phyloP scores from a whole-genome alignment of 2,888 invertebrate species.

The Cephus pulcher region DNA sequence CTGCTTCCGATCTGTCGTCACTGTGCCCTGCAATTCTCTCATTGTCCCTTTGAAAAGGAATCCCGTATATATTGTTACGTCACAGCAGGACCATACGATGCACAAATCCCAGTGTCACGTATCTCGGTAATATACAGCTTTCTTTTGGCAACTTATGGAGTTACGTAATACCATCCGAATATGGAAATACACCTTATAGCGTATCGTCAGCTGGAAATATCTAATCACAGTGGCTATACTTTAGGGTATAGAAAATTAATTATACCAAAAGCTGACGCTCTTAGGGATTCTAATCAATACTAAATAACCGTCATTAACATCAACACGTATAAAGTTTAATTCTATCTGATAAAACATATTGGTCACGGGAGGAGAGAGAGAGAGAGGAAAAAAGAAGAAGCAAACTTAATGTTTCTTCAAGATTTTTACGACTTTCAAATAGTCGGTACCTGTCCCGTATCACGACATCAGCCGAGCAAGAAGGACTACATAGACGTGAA shows the following conservation, averaged over 20 bases:
- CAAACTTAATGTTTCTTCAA: background rate
- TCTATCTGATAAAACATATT: background rate
- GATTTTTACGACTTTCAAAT: background rate
- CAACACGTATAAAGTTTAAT: background rate
- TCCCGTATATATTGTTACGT: constrained; percentile 12
- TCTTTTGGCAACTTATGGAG: background rate
- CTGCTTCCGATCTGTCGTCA: constrained; percentile 44
- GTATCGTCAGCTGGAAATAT: background rate
- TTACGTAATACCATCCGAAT: background rate
- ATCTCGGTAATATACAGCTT: background rate
- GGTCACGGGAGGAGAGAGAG: background rate
- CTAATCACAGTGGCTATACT: background rate
- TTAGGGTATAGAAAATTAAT: background rate
- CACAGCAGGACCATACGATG: background rate
- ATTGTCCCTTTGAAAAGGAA: constrained; percentile 4
- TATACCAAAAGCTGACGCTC: background rate
- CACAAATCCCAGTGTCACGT: background rate
- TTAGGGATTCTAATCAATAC: background rate
- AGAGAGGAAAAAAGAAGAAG: background rate
- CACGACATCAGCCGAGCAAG: background rate
- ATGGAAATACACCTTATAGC: background rate
- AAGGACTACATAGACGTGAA: constrained; percentile 28
- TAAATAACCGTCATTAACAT: background rate
- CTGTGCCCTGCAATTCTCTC: background rate
- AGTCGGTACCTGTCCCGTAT: background rate